Evolutionary conservation across 2,113 vertebrate species (phyloP), one percentile per base, ranked within the genome.

Genomic region (Monopterus albus): DNA sequence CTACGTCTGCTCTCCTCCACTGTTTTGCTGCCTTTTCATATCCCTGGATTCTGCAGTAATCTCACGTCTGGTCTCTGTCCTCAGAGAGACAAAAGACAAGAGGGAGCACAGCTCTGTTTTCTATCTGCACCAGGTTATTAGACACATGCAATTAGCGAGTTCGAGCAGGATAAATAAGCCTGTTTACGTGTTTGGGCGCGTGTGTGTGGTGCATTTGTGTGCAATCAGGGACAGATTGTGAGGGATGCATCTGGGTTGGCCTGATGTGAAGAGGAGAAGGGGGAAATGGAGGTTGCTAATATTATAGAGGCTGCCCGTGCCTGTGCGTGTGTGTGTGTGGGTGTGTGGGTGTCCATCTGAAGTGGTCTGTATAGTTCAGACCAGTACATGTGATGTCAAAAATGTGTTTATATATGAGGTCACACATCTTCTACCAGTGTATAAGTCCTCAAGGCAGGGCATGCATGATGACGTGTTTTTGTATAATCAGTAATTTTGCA

Each of bases 21-120:
- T 82, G 78, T 78, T 61, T 60, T 63, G 65, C 73, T 79, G 83
- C 59, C 80, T 78, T 80, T 85, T 84, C 82, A 85, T 77, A 87
- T 83, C 75, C 60, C 35, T 40, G 12, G 63, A 67, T 82, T 87
- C 40, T 85, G 82, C 86, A 87, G 73, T 88, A 78, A 72, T 72
- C 81, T 88, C 84, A 91, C 79, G 82, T 87, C 83, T 89, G 85
- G 84, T 84, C 78, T 75, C 57, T 77, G 78, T 87, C 85, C 84
- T 82, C 77, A 72, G 83, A 82, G 79, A 82, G 60, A 85, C 57
- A 49, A 46, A 77, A 81, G 78, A 78, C 43, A 55, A 60, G 84
- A 78, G 78, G 58, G 77, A 71, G 79, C 71, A 15, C 60, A 31
- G 67, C 65, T 84, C 83, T 89, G 87, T 62, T 83, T 85, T 86